Percentiles rank a stretch among this genome's conserved stretches.
Evolutionary conservation across 2,113 vertebrate species (phyloP).

Genomic region (Myrmecobius fasciatus): DNA sequence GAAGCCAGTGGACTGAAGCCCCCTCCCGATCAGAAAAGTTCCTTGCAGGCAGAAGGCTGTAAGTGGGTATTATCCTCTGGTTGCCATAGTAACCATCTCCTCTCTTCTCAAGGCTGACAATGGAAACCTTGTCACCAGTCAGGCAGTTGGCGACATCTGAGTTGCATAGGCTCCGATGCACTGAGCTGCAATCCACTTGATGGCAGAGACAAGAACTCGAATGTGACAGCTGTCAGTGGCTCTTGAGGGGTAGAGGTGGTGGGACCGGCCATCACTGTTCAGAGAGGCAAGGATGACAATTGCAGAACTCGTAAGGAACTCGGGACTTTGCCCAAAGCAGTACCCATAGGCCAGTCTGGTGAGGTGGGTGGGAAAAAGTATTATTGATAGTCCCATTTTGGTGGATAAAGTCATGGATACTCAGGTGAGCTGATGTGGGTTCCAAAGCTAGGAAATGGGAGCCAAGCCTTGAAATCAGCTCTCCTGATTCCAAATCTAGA

Average conservation of each 20-base stretch:
- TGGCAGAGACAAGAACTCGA: neutral
- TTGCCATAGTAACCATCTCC: slow-evolving; percentile 54
- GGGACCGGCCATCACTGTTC: neutral
- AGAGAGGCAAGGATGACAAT: neutral
- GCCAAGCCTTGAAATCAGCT: neutral
- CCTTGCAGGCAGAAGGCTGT: neutral
- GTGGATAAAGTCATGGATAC: neutral
- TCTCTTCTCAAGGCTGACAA: slow-evolving; percentile 4
- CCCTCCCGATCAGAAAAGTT: neutral
- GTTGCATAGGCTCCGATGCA: neutral
- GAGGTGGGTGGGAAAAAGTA: neutral
- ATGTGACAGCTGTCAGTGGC: neutral
- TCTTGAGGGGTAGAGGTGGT: neutral
- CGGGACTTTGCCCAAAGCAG: neutral
- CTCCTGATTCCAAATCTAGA: neutral
- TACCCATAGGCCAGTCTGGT: neutral
- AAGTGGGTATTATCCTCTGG: neutral
- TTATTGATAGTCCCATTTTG: neutral
- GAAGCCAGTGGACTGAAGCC: neutral
- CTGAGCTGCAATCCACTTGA: neutral
- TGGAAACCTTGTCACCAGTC: neutral
- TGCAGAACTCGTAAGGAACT: neutral
- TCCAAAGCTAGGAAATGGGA: neutral
- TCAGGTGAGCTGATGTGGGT: neutral
- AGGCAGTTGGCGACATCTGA: neutral